Percentiles rank a stretch among this genome's conserved stretches.
Conservation (phyloP, 2,888 invertebrate species). For the Erebia aethiops region DNA sequence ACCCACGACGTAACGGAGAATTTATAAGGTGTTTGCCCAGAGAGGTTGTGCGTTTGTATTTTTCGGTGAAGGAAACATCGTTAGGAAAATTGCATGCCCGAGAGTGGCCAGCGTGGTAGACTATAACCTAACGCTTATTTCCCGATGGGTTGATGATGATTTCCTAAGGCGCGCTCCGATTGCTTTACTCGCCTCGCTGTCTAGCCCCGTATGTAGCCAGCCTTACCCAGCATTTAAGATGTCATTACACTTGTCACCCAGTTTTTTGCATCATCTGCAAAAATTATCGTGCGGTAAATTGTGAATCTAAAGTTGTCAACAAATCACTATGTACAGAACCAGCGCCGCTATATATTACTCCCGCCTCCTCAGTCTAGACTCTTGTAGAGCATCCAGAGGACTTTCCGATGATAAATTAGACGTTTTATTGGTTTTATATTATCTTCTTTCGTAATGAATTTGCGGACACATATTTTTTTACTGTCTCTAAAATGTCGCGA, state of each 20-base stretch:
- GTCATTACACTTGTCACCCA: slow-evolving; percentile 11
- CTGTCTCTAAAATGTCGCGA: slow-evolving; percentile 1
- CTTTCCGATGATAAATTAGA: slow-evolving; percentile 22
- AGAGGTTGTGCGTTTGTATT: no score
- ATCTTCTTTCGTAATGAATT: neutral
- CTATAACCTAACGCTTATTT: no score
- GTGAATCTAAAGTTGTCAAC: slow-evolving; percentile 2
- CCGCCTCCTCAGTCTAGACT: slow-evolving; percentile 33
- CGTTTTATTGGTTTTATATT: slow-evolving; percentile 7
- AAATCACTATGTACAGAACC: neutral
- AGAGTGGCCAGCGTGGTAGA: no score
- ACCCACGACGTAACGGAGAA: no score
- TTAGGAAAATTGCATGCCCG: no score
- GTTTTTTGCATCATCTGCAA: neutral
- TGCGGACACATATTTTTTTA: neutral
- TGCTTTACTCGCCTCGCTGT: neutral
- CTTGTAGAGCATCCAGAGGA: slow-evolving; percentile 29
- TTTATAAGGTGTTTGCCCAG: no score
- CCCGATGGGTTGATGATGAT: no score
- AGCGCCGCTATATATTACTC: slow-evolving; percentile 18
- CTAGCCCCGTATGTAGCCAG: neutral
- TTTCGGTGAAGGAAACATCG: no score
- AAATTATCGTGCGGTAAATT: neutral
- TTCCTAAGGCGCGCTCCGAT: no score
- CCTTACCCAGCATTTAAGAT: neutral